Evolutionary conservation across 1,140 invertebrate genomes (phyloP), one percentile per base, ranked within the genome.

Genomic region (Monochamus saltuarius): DNA sequence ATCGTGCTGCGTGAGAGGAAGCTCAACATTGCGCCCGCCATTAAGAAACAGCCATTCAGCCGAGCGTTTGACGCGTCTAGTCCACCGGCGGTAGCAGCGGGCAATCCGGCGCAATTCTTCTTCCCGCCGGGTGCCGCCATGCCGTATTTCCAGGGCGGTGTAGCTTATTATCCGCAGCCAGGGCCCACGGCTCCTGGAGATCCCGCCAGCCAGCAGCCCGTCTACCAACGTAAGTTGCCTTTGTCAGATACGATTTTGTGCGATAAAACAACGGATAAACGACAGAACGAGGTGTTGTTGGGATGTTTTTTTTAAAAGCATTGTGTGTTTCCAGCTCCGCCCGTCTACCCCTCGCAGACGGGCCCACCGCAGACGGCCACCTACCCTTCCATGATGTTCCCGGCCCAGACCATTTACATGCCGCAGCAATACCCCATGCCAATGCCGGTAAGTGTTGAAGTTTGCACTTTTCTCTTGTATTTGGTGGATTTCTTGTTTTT

Each of bases 1-100:
- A 77, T 77, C 14, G 82, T 92, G 38, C 81, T 93, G 62, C 86
- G 89, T 73, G 90, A 93, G 73, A 82, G 90, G 67, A 92, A 92
- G 77, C 77, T 94, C 51, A 94, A 94, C 73, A 92, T 94, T 76
- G 92, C 91, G n/a, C 90, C 91, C 63, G 91, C 92, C 61, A 90
- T 94, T 61, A 90, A 91, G 72, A 94, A 94, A 77, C 90, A 72
- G 71, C 71, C 71, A 16, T 75, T 72, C 39, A 73, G 62, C 59
- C 50, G 70, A 45, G 60, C 67, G 6, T 73, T 72, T 40, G 72
- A 72, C 50, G 69, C 63, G 13, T 64, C 66, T 8, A 67, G 62
- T 61, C 68, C 62, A 8, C 67, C 63, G 43, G 59, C 59, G 36
- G 64, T 67, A 9, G 64, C 73, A 39, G 60, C 72, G 10, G 62